These are phyloP conservation scores for Dicyrtomina minuta DNA, from an alignment of 2,888 invertebrate genomes.

Conservation along the genomic window DNA sequence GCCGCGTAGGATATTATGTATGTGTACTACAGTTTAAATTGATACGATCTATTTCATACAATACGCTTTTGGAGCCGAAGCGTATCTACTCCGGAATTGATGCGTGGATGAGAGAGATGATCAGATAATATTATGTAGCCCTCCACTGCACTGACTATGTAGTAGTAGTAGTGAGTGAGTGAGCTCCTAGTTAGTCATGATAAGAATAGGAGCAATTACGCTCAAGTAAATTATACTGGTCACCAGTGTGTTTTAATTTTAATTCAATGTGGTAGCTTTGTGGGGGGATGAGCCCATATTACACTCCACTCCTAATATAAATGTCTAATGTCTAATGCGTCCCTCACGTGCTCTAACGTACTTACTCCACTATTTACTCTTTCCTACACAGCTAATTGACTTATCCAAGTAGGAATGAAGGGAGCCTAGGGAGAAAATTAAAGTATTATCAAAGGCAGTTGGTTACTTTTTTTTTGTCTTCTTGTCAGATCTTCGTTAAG, in stretches of 20 bases:
- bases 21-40: neutral
- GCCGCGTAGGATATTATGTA: no score
- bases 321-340: no score
- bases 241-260: constrained; percentile 8
- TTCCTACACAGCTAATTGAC: no score
- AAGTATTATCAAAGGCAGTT: no score
- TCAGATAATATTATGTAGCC: neutral
- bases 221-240: constrained; percentile 11
- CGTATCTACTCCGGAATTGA: neutral
- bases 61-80: neutral
- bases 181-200: constrained; percentile 14
- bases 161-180: constrained; percentile 1
- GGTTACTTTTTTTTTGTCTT: no score
- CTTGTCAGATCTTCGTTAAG: no score
- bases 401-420: no score
- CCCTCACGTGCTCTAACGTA: no score
- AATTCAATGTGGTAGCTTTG: neutral
- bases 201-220: constrained; percentile 28
- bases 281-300: no score
- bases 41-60: constrained; percentile 18
- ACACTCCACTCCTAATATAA: no score
- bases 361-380: no score
- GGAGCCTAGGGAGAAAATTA: no score
- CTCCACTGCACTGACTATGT: neutral
- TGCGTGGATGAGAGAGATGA: neutral